Conservation (phyloP, 2,113 vertebrate species). For the Bungarus multicinctus region DNA sequence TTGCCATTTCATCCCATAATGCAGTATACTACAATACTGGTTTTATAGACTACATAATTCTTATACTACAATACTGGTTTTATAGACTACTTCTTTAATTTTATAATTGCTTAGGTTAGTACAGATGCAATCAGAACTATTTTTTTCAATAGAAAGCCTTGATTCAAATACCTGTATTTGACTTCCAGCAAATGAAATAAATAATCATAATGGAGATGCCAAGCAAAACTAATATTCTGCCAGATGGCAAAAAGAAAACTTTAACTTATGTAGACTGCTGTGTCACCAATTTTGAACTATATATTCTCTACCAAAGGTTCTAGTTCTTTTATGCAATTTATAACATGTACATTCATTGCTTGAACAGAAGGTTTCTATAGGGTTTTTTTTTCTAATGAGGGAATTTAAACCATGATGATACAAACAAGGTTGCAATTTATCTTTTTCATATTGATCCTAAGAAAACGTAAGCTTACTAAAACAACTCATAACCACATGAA, state of each 20-base stretch:
- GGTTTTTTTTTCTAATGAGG: neutral
- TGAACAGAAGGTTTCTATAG: neutral
- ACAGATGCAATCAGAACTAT: neutral
- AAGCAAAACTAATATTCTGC: neutral
- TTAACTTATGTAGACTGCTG: neutral
- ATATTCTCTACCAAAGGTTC: neutral
- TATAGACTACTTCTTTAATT: neutral
- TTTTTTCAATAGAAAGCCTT: neutral
- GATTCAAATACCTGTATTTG: neutral
- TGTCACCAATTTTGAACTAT: neutral
- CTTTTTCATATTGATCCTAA: neutral
- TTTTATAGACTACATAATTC: no score
- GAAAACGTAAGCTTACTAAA: neutral
- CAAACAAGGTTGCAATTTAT: neutral
- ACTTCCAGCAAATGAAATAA: neutral
- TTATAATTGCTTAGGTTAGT: neutral
- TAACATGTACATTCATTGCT: neutral
- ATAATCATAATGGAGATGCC: neutral
- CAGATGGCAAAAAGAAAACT: neutral
- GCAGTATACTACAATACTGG: neutral
- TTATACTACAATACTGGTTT: neutral
- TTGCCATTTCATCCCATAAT: neutral
- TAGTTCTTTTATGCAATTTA: neutral
- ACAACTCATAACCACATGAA: neutral
- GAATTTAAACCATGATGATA: neutral